Conservation (phyloP, 2,797 vertebrate genomes). For the Spondyliosoma cantharus region DNA sequence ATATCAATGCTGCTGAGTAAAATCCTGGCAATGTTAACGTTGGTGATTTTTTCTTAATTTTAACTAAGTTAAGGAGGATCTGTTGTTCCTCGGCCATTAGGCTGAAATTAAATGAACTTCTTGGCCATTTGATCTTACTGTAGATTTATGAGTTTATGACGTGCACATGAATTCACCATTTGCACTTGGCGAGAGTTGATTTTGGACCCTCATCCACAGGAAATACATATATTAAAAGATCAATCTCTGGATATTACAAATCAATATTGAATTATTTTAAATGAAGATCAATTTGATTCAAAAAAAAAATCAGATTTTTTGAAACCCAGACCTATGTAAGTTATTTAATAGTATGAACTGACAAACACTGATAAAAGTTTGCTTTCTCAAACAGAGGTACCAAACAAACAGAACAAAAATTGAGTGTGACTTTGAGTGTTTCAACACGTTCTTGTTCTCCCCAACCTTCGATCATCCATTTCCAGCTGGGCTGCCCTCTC, state of each 20-base stretch:
- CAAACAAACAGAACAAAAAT: background rate
- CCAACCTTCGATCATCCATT: conserved; percentile 29
- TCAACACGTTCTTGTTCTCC: conserved; percentile 15
- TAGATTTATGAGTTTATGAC: too few species aligned
- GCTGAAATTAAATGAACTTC: too few species aligned
- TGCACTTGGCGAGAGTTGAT: too few species aligned
- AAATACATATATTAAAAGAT: too few species aligned
- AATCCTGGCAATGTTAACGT: background rate
- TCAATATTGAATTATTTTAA: too few species aligned
- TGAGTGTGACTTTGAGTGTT: background rate
- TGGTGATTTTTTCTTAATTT: background rate
- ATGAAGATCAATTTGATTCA: too few species aligned
- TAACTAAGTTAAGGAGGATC: background rate
- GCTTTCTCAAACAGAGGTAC: conserved; percentile 2
- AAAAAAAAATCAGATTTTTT: too few species aligned
- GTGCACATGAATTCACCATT: too few species aligned
- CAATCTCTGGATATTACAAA: too few species aligned
- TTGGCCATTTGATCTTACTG: too few species aligned
- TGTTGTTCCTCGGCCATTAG: background rate
- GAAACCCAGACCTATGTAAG: too few species aligned
- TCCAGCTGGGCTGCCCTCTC: conserved; percentile 23
- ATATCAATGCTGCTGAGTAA: conserved; percentile 2
- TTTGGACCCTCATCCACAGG: too few species aligned
- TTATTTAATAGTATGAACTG: background rate
- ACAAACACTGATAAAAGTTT: background rate